phyloP scores from a whole-genome alignment of 2,113 vertebrate species.

The Dromas ardeola region DNA sequence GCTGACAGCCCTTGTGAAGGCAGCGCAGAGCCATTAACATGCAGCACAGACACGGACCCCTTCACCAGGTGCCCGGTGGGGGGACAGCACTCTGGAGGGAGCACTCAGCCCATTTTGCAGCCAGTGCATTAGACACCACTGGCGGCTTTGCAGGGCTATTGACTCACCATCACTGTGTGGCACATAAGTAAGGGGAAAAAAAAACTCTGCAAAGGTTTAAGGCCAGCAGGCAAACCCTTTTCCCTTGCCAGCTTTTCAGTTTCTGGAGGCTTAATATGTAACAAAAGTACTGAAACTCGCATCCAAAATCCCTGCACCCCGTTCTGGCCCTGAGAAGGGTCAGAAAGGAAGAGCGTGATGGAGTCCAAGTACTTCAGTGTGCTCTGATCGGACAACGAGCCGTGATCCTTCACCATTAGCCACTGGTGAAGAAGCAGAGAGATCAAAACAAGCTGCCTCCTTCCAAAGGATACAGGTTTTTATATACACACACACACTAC shows the following conservation, averaged over 20 bases:
- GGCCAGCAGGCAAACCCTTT: neutral
- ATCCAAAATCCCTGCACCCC: neutral
- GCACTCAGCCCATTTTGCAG: neutral
- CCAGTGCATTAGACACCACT: neutral
- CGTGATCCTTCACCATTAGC: neutral
- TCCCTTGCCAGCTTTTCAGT: too few species aligned
- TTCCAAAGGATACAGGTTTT: neutral
- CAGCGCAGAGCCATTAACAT: neutral
- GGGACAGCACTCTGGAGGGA: fast-evolving
- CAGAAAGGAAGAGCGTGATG: neutral
- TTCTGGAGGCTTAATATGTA: neutral
- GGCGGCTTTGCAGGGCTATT: neutral
- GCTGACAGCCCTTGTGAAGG: fast-evolving
- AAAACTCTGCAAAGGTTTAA: neutral
- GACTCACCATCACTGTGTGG: fast-evolving
- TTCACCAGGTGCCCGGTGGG: neutral
- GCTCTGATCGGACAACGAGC: neutral
- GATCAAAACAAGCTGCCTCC: neutral
- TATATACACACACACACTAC: neutral
- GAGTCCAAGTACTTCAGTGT: neutral
- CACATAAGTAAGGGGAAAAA: neutral
- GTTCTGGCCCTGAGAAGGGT: neutral
- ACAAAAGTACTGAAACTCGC: neutral
- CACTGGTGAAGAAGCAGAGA: neutral
- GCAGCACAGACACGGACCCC: fast-evolving